These are phyloP conservation scores for Drosophila chauvacae DNA, from an alignment of 1,140 invertebrate species.

Conservation along the genomic window DNA sequence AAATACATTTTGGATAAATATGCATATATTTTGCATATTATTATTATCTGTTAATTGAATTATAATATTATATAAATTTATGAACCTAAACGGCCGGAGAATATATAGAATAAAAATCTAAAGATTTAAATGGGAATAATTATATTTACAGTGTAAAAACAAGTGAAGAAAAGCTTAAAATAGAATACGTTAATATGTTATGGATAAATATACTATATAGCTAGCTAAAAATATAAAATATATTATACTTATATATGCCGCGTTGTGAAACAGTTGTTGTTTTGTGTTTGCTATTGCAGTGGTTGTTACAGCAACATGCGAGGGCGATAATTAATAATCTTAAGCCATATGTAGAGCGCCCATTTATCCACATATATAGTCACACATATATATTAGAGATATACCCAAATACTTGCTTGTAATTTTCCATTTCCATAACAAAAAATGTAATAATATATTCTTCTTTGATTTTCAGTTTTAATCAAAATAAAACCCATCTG, in stretches of 20 bases:
- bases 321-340: constrained; percentile 71
- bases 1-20: too few species aligned
- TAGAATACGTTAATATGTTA: not conserved
- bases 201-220: not conserved
- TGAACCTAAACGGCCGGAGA: not conserved
- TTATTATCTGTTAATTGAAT: not conserved
- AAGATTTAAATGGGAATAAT: constrained; percentile 23
- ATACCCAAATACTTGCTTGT: not conserved
- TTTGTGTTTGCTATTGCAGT: constrained; percentile 33
- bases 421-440: not conserved
- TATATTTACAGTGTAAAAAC: constrained; percentile 49
- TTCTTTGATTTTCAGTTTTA: not conserved
- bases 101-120: constrained; percentile 15
- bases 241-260: not conserved
- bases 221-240: constrained; percentile 1
- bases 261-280: constrained; percentile 55
- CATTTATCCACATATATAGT: not conserved
- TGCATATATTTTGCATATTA: too few species aligned
- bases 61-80: not conserved
- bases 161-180: constrained; percentile 3
- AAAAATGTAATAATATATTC: constrained; percentile 2
- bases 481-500: constrained; percentile 6
- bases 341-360: constrained; percentile 26
- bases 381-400: not conserved
- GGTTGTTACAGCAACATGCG: constrained; percentile 50